phyloP scores from a whole-genome alignment of 2,113 vertebrate species.

The Pelobates fuscus region DNA sequence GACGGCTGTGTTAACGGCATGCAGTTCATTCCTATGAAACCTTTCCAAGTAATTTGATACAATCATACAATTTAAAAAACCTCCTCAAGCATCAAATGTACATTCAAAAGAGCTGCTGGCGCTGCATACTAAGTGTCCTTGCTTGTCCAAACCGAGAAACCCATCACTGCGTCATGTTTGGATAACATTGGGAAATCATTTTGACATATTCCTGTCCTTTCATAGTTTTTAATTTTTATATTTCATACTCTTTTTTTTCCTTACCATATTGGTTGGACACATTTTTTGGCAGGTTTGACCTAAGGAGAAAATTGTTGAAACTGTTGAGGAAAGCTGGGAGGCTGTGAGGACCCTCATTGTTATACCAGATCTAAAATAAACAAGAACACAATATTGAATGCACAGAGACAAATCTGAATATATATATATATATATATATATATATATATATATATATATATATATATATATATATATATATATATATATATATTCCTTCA shows the following conservation, averaged over 20 bases:
- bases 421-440: too few species aligned
- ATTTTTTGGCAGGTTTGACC: constrained; percentile 77
- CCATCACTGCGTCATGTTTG: neutral
- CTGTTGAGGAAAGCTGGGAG: constrained; percentile 96
- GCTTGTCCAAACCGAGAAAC: neutral
- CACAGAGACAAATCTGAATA: too few species aligned
- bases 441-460: too few species aligned
- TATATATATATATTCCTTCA: too few species aligned
- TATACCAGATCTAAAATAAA: constrained; percentile 89
- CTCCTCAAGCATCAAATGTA: constrained; percentile 27
- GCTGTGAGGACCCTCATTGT: constrained; percentile 91
- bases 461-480: too few species aligned
- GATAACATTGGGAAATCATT: neutral
- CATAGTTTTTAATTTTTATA: neutral
- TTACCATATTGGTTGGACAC: constrained; percentile 82
- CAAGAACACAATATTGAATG: constrained; percentile 32
- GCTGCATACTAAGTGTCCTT: constrained; percentile 16
- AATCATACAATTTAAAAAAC: constrained; percentile 26
- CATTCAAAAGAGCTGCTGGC: constrained; percentile 7
- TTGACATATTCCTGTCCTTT: neutral
- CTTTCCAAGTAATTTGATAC: constrained; percentile 26
- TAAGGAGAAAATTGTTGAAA: constrained; percentile 90
- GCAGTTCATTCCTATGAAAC: constrained; percentile 22
- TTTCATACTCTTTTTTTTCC: neutral
- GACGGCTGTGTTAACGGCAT: constrained; percentile 28